phyloP scores from a whole-genome alignment of 2,113 vertebrate species.

The Bujurquina vittata region DNA sequence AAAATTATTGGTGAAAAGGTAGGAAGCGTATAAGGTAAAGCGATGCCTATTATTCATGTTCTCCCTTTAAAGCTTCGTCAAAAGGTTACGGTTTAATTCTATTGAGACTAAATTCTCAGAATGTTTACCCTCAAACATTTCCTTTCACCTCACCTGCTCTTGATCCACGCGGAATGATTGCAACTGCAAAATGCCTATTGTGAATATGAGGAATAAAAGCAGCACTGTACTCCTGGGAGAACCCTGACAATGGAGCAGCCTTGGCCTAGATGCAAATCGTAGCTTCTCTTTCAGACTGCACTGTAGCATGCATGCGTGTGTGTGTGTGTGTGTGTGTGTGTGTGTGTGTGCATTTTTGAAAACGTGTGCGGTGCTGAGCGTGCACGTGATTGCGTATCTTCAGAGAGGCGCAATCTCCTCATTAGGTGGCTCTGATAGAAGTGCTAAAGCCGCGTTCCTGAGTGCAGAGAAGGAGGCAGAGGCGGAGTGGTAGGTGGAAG shows the following conservation, averaged over 20 bases:
- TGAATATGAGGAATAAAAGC: slow-evolving; percentile 69
- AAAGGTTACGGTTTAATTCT: slow-evolving; percentile 57
- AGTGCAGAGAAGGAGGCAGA: background rate
- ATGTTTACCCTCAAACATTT: slow-evolving; percentile 55
- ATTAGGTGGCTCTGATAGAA: slow-evolving; percentile 64
- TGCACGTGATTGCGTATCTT: slow-evolving; percentile 23
- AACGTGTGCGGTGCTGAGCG: slow-evolving; percentile 7
- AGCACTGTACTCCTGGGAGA: slow-evolving; percentile 59
- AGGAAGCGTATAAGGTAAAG: background rate
- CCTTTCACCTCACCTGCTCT: slow-evolving; percentile 38
- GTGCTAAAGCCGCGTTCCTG: slow-evolving; percentile 51
- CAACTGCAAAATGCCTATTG: slow-evolving; percentile 53
- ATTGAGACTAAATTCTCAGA: slow-evolving; percentile 12
- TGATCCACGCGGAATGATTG: slow-evolving; percentile 48
- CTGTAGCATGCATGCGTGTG: background rate
- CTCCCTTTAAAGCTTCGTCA: slow-evolving; percentile 11
- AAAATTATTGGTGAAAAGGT: background rate
- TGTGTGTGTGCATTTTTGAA: slow-evolving; percentile 8
- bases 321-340: background rate
- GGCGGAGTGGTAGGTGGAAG: slow-evolving; percentile 2
- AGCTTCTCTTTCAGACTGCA: slow-evolving; percentile 50
- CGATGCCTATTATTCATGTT: background rate
- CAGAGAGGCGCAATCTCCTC: slow-evolving; percentile 50
- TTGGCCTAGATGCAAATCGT: slow-evolving; percentile 79
- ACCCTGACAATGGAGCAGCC: slow-evolving; percentile 72